A percentile compares a stretch with the other conserved stretches of the same genome.
phyloP scores from a whole-genome alignment of 2,888 invertebrate species.

The Notocelia uddmanniana region DNA sequence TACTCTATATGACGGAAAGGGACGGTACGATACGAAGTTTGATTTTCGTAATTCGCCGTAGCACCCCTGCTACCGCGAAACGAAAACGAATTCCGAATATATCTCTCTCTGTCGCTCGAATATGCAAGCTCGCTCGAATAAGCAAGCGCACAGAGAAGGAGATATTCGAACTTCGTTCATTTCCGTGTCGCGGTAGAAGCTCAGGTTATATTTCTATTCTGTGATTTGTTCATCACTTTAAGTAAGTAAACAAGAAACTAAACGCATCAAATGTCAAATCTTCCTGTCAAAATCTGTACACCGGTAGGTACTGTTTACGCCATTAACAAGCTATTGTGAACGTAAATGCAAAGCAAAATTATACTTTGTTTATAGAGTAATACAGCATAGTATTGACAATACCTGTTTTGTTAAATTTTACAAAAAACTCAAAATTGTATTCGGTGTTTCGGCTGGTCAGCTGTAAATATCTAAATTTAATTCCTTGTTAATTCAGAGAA shows the following conservation, averaged over 20 bases:
- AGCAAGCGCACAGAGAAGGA: too few relatives aligned
- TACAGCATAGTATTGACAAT: background rate
- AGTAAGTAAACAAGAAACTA: background rate
- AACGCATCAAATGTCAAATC: constrained; percentile 36
- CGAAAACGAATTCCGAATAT: too few relatives aligned
- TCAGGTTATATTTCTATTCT: too few relatives aligned
- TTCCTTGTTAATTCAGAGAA: background rate
- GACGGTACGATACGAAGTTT: too few relatives aligned
- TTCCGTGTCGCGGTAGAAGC: too few relatives aligned
- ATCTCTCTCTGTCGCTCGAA: too few relatives aligned
- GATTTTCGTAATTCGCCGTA: too few relatives aligned
- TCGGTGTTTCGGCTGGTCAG: background rate
- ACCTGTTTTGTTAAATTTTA: background rate
- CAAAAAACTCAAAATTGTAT: background rate
- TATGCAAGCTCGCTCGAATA: too few relatives aligned
- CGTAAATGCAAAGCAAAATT: background rate
- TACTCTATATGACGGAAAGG: too few relatives aligned
- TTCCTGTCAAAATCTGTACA: background rate
- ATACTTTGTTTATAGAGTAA: accelerated
- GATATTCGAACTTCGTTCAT: too few relatives aligned
- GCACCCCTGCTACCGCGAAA: too few relatives aligned
- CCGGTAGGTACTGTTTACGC: background rate
- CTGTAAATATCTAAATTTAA: constrained; percentile 1
- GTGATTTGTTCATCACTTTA: too few relatives aligned
- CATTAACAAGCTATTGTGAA: background rate